Conservation (phyloP, 2,888 invertebrate species). For the Macaria liturata region DNA sequence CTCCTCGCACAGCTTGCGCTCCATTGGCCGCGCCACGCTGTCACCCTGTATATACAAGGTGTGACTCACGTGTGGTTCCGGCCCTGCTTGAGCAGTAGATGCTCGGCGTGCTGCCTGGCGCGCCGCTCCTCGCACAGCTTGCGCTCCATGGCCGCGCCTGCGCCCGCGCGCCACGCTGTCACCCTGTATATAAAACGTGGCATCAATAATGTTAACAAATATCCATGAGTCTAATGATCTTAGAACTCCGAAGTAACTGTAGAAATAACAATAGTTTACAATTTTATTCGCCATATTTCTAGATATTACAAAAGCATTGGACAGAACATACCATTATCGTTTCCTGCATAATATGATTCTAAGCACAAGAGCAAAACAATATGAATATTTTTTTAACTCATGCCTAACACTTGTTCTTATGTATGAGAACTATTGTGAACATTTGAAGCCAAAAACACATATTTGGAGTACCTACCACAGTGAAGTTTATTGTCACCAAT, state of each 20-base stretch:
- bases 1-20: slow-evolving; percentile 93
- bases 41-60: slow-evolving; percentile 36
- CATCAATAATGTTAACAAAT: no score
- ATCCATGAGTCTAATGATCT: no score
- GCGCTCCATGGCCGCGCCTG: slow-evolving; percentile 91
- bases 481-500: no score
- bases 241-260: neutral
- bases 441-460: no score
- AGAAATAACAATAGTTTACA: neutral
- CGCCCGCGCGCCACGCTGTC: slow-evolving; percentile 76
- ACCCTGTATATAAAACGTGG: slow-evolving; percentile 35
- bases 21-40: slow-evolving; percentile 89
- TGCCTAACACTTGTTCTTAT: no score
- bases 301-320: no score
- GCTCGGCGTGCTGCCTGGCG: slow-evolving; percentile 88
- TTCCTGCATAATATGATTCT: no score
- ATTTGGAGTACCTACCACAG: no score
- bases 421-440: no score
- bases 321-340: no score
- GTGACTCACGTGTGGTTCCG: slow-evolving; percentile 31
- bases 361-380: no score
- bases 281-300: neutral
- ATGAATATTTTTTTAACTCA: no score
- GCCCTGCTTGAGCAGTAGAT: slow-evolving; percentile 82
- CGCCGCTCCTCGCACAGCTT: slow-evolving; percentile 93